These are phyloP conservation scores for Drosophila orena DNA, from an alignment of 1,140 invertebrate species.

Conservation along the genomic window DNA sequence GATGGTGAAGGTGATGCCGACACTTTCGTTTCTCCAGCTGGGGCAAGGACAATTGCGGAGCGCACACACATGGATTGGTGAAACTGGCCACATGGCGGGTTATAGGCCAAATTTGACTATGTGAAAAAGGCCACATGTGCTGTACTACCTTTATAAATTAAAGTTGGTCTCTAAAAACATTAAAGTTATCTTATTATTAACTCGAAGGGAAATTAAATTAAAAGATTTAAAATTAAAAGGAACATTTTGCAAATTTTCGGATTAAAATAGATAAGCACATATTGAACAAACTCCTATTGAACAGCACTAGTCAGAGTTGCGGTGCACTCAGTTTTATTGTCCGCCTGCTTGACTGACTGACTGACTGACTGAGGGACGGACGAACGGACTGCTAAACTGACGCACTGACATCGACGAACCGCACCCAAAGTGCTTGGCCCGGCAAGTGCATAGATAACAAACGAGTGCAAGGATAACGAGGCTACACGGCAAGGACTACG, in stretches of 20 bases:
- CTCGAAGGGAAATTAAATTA: no score
- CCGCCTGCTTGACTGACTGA: conserved; percentile 42
- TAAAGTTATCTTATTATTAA: no score
- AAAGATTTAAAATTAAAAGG: no score
- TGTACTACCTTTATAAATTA: no score
- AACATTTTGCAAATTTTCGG: no score
- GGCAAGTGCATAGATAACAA: conserved; percentile 71
- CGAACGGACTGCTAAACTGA: conserved; percentile 8
- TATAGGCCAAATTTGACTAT: not conserved
- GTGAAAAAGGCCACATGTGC: not conserved
- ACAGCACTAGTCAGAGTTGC: conserved; percentile 22
- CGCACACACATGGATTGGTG: conserved; percentile 14
- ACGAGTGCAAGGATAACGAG: conserved; percentile 79
- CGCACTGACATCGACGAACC: conserved; percentile 20
- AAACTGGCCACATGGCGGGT: not conserved
- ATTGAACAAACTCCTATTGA: no score
- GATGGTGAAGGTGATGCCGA: conserved; percentile 49
- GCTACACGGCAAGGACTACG: conserved; percentile 32
- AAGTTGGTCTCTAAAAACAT: no score
- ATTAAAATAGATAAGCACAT: no score
- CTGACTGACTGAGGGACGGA: conserved; percentile 9
- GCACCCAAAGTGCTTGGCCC: conserved; percentile 65
- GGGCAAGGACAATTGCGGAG: conserved; percentile 68
- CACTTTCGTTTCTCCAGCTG: conserved; percentile 30
- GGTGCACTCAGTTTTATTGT: conserved; percentile 74